These are phyloP conservation scores for Morone chrysops DNA, from an alignment of 2,113 vertebrate species.

Conservation along the genomic window DNA sequence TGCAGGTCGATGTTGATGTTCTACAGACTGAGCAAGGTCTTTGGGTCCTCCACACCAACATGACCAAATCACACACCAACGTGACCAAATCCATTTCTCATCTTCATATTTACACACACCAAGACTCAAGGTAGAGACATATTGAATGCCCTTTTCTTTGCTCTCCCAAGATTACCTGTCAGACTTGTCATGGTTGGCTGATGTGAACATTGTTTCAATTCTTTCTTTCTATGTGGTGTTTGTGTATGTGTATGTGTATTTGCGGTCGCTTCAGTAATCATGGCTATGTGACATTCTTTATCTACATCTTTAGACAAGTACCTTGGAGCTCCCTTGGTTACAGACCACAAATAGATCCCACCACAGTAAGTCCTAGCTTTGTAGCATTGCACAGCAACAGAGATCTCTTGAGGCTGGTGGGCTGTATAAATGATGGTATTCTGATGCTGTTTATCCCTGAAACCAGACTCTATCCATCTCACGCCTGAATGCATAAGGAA, in stretches of 20 bases:
- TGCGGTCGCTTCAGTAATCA: constrained; percentile 26
- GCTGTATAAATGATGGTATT: constrained; percentile 22
- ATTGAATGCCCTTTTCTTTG: constrained; percentile 72
- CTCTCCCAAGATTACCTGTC: constrained; percentile 74
- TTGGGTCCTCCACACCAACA: constrained; percentile 15
- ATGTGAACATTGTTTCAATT: constrained; percentile 63
- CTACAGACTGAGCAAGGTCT: constrained; percentile 20
- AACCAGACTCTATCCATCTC: constrained; percentile 12
- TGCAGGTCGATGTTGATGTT: neutral
- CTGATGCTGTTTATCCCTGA: constrained; percentile 46
- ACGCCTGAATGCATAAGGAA: constrained; percentile 31
- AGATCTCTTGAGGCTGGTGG: constrained; percentile 24
- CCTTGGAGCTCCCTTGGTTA: constrained; percentile 37
- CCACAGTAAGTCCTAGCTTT: neutral
- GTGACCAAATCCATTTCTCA: constrained; percentile 62
- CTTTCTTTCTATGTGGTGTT: constrained; percentile 30
- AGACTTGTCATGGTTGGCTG: constrained; percentile 65
- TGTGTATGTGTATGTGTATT: constrained; percentile 7
- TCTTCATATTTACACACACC: constrained; percentile 68
- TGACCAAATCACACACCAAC: constrained; percentile 40
- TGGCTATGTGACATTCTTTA: constrained; percentile 54
- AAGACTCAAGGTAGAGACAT: constrained; percentile 34
- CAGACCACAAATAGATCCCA: constrained; percentile 36
- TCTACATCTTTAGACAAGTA: constrained; percentile 50
- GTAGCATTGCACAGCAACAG: neutral